Conservation (phyloP, 2,888 invertebrate genomes). For the Oscheius sp. region DNA sequence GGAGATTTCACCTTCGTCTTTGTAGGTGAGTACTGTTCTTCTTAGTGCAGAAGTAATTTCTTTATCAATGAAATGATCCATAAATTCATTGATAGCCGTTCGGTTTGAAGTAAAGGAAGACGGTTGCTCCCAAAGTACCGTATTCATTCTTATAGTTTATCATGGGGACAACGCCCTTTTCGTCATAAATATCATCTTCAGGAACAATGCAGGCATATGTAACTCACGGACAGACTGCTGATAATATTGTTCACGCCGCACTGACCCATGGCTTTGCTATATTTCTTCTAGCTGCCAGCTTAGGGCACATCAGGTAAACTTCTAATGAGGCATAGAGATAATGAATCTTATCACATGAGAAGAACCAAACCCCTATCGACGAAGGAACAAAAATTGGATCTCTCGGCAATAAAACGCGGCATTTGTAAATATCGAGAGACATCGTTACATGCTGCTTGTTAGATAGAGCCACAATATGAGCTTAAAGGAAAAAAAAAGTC, state of each 20-base stretch:
- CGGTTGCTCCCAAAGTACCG: too few relatives aligned
- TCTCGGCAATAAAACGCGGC: not conserved
- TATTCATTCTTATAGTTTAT: too few relatives aligned
- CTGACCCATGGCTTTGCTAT: constrained; percentile 63
- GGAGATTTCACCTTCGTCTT: constrained; percentile 61
- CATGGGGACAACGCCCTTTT: too few relatives aligned
- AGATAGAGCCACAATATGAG: not conserved
- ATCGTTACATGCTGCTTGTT: too few relatives aligned
- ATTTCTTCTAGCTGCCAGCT: constrained; percentile 53
- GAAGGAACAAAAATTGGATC: not conserved
- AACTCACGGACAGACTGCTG: constrained; percentile 10
- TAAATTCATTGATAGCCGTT: too few relatives aligned
- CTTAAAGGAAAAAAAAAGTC: not conserved
- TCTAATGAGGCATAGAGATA: too few relatives aligned
- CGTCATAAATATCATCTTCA: too few relatives aligned
- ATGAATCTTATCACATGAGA: too few relatives aligned
- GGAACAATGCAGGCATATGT: constrained; percentile 55
- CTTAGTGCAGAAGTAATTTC: not conserved
- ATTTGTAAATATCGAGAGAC: too few relatives aligned
- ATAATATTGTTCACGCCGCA: constrained; percentile 52
- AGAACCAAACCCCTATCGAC: too few relatives aligned
- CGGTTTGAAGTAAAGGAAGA: too few relatives aligned
- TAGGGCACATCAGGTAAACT: constrained; percentile 67
- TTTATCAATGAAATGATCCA: too few relatives aligned
- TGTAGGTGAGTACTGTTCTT: constrained; percentile 42